Conservation (phyloP, 2,113 vertebrate species). For the Gavialis gangeticus region DNA sequence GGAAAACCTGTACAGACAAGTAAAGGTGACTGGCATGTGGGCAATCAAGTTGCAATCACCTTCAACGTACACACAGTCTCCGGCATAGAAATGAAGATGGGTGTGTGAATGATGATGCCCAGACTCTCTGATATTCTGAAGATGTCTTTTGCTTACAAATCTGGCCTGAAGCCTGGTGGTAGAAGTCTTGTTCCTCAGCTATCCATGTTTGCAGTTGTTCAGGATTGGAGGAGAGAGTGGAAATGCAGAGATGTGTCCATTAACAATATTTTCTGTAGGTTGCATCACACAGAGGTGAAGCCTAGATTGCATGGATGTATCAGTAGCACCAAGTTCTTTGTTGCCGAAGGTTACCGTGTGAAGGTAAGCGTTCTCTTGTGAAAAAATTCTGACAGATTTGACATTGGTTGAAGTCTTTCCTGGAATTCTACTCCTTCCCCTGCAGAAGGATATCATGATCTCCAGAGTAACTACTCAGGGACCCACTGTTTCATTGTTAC, state of each 20-base stretch:
- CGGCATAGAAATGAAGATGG: neutral
- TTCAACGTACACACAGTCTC: neutral
- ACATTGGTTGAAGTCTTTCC: neutral
- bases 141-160: neutral
- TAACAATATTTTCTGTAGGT: constrained; percentile 63
- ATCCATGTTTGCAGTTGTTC: neutral
- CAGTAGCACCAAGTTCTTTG: constrained; percentile 88
- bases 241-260: rapidly evolving
- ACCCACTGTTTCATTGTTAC: neutral
- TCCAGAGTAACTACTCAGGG: neutral
- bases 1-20: neutral
- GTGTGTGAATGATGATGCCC: neutral
- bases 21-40: neutral
- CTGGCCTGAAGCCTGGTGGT: neutral
- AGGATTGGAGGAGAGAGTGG: rapidly evolving
- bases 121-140: neutral
- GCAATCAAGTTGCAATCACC: neutral
- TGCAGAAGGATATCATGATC: neutral
- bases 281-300: constrained; percentile 85
- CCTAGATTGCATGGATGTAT: constrained; percentile 85
- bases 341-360: constrained; percentile 83
- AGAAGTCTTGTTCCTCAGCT: no score
- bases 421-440: neutral
- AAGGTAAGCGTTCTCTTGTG: constrained; percentile 79
- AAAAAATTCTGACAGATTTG: neutral